Evolutionary conservation across 35 echinoderm and acorn worm species (phyloP).

Genomic region (Diadema setosum): DNA sequence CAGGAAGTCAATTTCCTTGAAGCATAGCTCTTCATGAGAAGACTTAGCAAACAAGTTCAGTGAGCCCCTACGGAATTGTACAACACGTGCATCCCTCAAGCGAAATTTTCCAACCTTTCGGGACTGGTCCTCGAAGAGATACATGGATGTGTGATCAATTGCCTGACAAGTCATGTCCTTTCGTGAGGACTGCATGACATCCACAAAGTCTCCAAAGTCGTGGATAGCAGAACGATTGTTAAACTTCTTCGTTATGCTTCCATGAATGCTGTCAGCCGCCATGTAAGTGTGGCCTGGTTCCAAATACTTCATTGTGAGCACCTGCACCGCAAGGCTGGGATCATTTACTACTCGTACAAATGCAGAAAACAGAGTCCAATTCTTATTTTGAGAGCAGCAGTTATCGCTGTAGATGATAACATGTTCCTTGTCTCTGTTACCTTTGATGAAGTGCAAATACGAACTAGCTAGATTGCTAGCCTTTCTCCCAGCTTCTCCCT

Average conservation of each 20-base stretch:
- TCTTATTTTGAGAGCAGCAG: constrained; percentile 12
- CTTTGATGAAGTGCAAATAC: neutral
- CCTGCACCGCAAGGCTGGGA: neutral
- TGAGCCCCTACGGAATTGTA: constrained; percentile 6
- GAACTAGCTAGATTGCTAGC: constrained; percentile 9
- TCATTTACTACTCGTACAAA: constrained; percentile 3
- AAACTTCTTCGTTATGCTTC: neutral
- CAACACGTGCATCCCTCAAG: neutral
- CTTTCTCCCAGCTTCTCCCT: constrained; percentile 25
- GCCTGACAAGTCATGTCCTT: neutral
- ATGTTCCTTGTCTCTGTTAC: neutral
- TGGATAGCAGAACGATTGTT: neutral
- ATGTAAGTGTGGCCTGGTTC: constrained; percentile 32
- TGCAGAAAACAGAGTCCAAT: constrained; percentile 6
- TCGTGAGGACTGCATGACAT: neutral
- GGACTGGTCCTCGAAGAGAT: neutral
- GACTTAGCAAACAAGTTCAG: neutral
- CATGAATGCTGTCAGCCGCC: constrained; percentile 31
- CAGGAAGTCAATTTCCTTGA: neutral
- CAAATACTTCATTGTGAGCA: constrained; percentile 30
- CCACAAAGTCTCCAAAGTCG: neutral
- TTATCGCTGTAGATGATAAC: constrained; percentile 15
- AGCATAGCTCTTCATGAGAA: neutral
- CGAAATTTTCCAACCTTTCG: neutral
- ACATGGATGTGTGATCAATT: constrained; percentile 5